Evolutionary conservation across 2,113 vertebrate genomes (phyloP).

Genomic region (Rhabdomys dilectus): DNA sequence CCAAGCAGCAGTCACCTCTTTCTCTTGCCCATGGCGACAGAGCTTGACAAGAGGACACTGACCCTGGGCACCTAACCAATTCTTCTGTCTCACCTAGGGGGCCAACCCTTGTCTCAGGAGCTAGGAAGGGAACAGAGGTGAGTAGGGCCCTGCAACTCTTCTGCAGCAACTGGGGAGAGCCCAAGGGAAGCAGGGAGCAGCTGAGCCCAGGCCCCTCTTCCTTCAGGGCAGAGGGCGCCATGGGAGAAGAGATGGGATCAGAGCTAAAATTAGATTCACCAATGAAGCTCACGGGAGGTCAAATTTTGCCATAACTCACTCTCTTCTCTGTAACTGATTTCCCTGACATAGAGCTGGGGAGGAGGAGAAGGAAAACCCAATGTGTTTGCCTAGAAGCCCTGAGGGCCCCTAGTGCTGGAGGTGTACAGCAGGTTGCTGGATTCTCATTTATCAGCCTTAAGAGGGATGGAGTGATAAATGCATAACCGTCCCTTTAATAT

Average conservation of each 20-base stretch:
- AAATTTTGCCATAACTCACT: slow-evolving; percentile 91
- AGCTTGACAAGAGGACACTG: slow-evolving; percentile 8
- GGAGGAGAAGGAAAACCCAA: slow-evolving; percentile 88
- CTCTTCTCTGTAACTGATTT: slow-evolving; percentile 88
- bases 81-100: slow-evolving; percentile 38
- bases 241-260: slow-evolving; percentile 89
- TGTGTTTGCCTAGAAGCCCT: slow-evolving; percentile 90
- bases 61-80: slow-evolving; percentile 31
- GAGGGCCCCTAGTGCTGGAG: slow-evolving; percentile 87
- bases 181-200: slow-evolving; percentile 66
- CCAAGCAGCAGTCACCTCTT: slow-evolving; percentile 1
- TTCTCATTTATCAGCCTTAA: slow-evolving; percentile 93
- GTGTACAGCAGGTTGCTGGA: slow-evolving; percentile 89
- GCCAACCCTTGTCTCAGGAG: neutral
- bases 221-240: slow-evolving; percentile 86
- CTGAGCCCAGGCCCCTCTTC: slow-evolving; percentile 78
- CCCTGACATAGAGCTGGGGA: slow-evolving; percentile 81
- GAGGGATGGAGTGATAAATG: slow-evolving; percentile 92
- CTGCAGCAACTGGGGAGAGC: neutral
- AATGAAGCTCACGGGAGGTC: slow-evolving; percentile 90
- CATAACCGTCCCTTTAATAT: slow-evolving; percentile 92
- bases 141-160: neutral
- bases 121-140: neutral
- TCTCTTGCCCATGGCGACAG: neutral
- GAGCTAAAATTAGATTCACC: slow-evolving; percentile 95